These are phyloP conservation scores for Dipodomys merriami DNA, from an alignment of 2,113 vertebrate species.

Conservation along the genomic window DNA sequence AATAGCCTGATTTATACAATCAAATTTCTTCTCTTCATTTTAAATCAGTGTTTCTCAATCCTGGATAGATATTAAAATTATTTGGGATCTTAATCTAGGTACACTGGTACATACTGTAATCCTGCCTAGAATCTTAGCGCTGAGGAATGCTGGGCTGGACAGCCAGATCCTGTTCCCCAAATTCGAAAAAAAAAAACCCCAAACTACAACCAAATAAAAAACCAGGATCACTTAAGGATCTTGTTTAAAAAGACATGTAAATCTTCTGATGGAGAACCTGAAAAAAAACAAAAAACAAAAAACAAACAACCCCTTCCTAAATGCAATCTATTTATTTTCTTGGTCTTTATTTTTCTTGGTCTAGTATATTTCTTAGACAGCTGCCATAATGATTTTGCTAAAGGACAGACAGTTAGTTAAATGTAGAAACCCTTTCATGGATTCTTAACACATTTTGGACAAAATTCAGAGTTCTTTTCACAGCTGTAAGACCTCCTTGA, in stretches of 20 bases:
- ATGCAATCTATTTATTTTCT: background rate
- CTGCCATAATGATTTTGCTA: background rate
- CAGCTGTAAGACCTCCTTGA: background rate
- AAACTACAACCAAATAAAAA: background rate
- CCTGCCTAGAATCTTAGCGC: no score
- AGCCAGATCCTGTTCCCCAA: background rate
- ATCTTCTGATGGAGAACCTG: background rate
- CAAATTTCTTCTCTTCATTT: conserved; percentile 9
- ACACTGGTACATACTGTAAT: no score
- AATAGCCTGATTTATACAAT: background rate
- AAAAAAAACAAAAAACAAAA: background rate
- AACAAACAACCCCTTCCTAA: background rate
- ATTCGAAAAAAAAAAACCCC: background rate
- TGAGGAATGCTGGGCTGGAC: no score
- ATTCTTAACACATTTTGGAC: background rate
- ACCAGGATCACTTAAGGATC: no score
- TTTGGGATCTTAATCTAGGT: background rate
- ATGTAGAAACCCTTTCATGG: background rate
- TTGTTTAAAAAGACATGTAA: no score
- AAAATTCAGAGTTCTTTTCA: background rate
- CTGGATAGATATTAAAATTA: background rate
- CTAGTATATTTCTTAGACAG: background rate
- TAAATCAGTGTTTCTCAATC: background rate
- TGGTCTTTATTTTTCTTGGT: no score
- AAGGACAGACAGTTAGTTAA: background rate